Evolutionary conservation across 2,888 invertebrate genomes (phyloP).

Genomic region (Emmelina monodactyla): DNA sequence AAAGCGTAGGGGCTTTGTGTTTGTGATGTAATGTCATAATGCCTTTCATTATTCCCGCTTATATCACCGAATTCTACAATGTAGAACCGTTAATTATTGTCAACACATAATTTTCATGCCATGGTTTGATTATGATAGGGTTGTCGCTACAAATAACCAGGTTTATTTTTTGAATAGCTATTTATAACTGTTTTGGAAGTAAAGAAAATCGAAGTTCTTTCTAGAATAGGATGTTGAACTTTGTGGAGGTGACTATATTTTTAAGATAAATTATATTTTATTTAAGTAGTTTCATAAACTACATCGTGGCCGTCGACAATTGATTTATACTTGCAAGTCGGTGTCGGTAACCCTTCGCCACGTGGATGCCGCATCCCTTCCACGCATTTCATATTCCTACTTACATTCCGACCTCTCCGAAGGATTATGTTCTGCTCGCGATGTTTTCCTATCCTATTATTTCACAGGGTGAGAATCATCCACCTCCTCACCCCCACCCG

Average conservation of each 20-base stretch:
- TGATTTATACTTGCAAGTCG: no score
- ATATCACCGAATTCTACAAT: slow-evolving; percentile 44
- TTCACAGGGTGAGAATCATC: slow-evolving; percentile 65
- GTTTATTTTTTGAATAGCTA: no score
- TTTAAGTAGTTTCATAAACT: no score
- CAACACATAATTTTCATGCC: slow-evolving; percentile 63
- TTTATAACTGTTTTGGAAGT: no score
- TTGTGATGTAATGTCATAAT: slow-evolving; percentile 61
- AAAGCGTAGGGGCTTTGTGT: slow-evolving; percentile 59
- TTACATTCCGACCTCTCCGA: slow-evolving; percentile 59
- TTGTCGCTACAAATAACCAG: slow-evolving; percentile 25
- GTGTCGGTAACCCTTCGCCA: slow-evolving; percentile 55
- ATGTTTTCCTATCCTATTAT: slow-evolving; percentile 67
- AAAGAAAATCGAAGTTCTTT: no score
- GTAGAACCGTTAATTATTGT: slow-evolving; percentile 65
- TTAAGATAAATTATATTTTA: no score
- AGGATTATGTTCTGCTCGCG: slow-evolving; percentile 64
- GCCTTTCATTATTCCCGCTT: slow-evolving; percentile 52
- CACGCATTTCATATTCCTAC: slow-evolving; percentile 62
- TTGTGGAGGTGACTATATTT: no score
- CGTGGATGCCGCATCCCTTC: slow-evolving; percentile 51
- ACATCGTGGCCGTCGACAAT: no score
- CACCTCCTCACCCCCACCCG: slow-evolving; percentile 49
- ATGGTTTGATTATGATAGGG: slow-evolving; percentile 42
- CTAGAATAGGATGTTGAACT: no score